phyloP scores from a whole-genome alignment of 2,888 invertebrate genomes.

The Temnothorax rugatulus region DNA sequence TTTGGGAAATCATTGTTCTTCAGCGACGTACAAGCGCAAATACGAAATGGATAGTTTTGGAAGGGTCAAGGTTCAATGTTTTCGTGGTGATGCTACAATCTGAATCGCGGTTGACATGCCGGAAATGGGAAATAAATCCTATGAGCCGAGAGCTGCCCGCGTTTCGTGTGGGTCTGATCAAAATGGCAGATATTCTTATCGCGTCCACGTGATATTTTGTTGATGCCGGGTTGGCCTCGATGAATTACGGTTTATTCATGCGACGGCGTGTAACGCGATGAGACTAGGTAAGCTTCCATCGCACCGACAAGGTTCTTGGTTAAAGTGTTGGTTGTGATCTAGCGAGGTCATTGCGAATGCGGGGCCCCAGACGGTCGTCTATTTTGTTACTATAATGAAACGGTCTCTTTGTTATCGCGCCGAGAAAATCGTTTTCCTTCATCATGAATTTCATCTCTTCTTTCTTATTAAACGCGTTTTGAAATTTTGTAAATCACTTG shows the following conservation, averaged over 20 bases:
- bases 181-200: slow-evolving; percentile 22
- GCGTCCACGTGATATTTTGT: slow-evolving; percentile 2
- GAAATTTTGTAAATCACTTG: slow-evolving; percentile 18
- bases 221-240: neutral
- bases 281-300: neutral
- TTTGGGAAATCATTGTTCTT: neutral
- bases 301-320: neutral
- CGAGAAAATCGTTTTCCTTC: neutral
- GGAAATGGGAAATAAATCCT: slow-evolving; percentile 51
- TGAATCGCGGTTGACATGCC: neutral
- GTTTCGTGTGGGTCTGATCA: slow-evolving; percentile 6
- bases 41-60: neutral
- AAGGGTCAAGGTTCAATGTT: slow-evolving; percentile 20
- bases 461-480: slow-evolving; percentile 6
- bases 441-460: neutral
- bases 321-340: slow-evolving; percentile 8
- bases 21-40: neutral
- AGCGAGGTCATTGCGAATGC: slow-evolving; percentile 18
- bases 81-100: slow-evolving; percentile 5
- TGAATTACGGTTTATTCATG: slow-evolving; percentile 39
- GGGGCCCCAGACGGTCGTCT: slow-evolving; percentile 11
- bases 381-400: slow-evolving; percentile 35
- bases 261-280: neutral
- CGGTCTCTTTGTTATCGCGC: slow-evolving; percentile 18
- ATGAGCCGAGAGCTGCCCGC: neutral